Base-by-base conservation (phyloP, 2,113 vertebrate genomes). In the Aspiorhynchus laticeps region DNA sequence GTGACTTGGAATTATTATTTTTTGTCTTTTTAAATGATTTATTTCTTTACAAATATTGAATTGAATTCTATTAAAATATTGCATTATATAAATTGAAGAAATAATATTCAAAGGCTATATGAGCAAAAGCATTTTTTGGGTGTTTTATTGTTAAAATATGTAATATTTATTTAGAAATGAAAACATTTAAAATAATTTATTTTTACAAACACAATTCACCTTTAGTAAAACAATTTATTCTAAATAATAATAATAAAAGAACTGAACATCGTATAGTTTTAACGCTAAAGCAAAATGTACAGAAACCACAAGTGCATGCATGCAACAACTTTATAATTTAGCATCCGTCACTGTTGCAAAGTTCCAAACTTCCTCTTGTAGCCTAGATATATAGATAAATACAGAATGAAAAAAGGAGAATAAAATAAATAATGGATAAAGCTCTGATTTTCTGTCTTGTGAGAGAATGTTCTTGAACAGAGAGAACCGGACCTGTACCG, bases 371-470 rank as follows among this genome's bases (percentile, higher is more conserved):
- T 21, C 43, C 19, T 38, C 21, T 59, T 31, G 9, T 79, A 59
- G 26, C 26, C 21, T 10, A 84, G 31, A 84, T 3, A 26, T 21
- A 75, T 24, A 11, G 61, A 61, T 24, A 19, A 41, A 43, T 36
- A 19, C 14, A 41, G 28, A 74, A 75, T 26, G 31, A 10, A 41
- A 24, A 15, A 26, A 73, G 28, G 1, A 11, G 38, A 59, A 3
- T 56, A 8, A 41, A 80, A 61, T 61, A 80, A 80, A 80, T 61
- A 61, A 80, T 80, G 53, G 21, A 80, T 61, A 61, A 61, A 80
- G 31, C 31, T 38, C 15, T 36, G 19, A 59, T 59, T 80, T 80
- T 59, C 31, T 59, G 33, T 56, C 77, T 38, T 80, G 21, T 59
- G 51, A 80, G 53, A 59, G 51, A n/a, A 1, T 7, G 33, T 73